A percentile compares a stretch with the other conserved stretches of the same genome.
Conservation (phyloP, 2,888 invertebrate genomes). For the Dolichomitus sp. region DNA sequence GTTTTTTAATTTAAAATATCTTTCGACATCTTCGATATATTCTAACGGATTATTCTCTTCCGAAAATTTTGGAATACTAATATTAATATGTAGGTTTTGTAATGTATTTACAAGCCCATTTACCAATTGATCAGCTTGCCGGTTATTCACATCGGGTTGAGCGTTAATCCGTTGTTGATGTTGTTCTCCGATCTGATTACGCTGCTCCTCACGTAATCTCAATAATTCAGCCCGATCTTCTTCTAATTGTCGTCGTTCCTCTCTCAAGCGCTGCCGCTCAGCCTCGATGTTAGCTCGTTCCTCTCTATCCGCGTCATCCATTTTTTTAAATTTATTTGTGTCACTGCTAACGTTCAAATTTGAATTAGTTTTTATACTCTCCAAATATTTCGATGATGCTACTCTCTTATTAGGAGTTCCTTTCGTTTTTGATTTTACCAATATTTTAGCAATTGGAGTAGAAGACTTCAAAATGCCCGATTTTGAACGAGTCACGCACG, state of each 20-base stretch:
- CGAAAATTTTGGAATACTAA: constrained; percentile 29
- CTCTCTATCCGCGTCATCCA: background rate
- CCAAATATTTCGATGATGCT: background rate
- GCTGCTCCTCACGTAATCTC: constrained; percentile 6
- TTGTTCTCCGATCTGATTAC: background rate
- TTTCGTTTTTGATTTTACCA: background rate
- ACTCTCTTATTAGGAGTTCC: background rate
- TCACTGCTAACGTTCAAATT: background rate
- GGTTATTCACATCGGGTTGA: constrained; percentile 7
- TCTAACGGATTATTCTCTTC: constrained; percentile 24
- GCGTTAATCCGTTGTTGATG: constrained; percentile 6
- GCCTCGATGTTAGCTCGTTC: constrained; percentile 1
- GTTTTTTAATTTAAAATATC: constrained; percentile 41
- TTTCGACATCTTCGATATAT: constrained; percentile 34
- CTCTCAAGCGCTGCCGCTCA: constrained; percentile 35
- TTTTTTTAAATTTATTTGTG: background rate
- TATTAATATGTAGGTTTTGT: constrained; percentile 32
- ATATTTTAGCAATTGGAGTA: background rate
- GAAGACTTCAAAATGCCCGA: background rate
- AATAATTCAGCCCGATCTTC: constrained; percentile 8
- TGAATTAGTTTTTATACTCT: background rate
- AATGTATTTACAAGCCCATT: constrained; percentile 35
- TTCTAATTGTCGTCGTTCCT: constrained; percentile 7
- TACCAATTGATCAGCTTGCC: constrained; percentile 13
- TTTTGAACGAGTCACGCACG: background rate